Evolutionary conservation across 2,797 vertebrate species (phyloP).

Genomic region (Chelonia mydas): DNA sequence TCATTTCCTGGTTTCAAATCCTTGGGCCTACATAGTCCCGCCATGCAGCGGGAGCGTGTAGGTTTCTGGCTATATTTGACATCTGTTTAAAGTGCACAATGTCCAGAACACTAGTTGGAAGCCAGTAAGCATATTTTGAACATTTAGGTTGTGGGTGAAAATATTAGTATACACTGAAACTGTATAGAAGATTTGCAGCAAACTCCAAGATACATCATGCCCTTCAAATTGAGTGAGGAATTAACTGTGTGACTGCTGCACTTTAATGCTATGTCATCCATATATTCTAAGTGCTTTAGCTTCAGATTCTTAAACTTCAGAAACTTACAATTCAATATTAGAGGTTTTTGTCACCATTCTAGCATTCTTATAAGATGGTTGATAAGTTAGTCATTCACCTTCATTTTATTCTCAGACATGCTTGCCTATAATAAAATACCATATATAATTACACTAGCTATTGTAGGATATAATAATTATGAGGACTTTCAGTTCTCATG

Average conservation of each 20-base stretch:
- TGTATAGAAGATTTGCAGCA: neutral
- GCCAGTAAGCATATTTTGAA: neutral
- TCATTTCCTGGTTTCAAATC: neutral
- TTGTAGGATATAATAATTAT: neutral
- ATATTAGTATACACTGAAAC: neutral
- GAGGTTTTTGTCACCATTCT: neutral
- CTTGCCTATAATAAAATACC: neutral
- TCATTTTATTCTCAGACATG: neutral
- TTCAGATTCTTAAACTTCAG: neutral
- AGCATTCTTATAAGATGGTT: neutral
- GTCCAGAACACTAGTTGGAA: neutral
- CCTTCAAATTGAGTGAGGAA: neutral
- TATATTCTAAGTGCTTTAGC: neutral
- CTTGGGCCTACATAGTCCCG: too few species aligned
- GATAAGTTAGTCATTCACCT: neutral
- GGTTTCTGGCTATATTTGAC: neutral
- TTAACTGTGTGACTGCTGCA: neutral
- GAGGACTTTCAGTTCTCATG: neutral
- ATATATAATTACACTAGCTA: neutral
- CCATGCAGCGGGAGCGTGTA: too few species aligned
- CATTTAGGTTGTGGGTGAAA: neutral
- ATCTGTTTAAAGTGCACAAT: neutral
- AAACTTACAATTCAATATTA: neutral
- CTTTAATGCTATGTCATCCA: neutral
- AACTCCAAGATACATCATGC: neutral